Conservation (phyloP, 2,888 invertebrate species). For the Operophtera brumata region DNA sequence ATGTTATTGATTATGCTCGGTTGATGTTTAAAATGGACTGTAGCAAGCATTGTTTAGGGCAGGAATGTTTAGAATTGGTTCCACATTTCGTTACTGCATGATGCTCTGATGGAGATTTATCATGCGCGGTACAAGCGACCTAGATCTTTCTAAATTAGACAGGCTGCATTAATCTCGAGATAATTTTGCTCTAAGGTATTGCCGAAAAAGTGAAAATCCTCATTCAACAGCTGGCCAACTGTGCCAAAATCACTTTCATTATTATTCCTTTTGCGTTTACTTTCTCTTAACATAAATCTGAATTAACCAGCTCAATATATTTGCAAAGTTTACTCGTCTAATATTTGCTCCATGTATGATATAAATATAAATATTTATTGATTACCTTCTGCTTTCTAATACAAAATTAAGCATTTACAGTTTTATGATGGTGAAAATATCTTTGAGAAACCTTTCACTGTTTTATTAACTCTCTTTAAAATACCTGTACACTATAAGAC, state of each 20-base stretch:
- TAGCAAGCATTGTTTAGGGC: constrained; percentile 1
- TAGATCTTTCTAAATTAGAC: constrained; percentile 46
- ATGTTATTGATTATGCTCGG: constrained; percentile 66
- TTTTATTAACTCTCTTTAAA: no score
- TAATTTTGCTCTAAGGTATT: not conserved
- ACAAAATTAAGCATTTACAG: no score
- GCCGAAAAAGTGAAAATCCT: constrained; percentile 1
- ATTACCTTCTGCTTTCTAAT: no score
- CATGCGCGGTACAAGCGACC: constrained; percentile 37
- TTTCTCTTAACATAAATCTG: constrained; percentile 26
- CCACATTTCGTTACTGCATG: not conserved
- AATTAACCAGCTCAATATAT: constrained; percentile 6
- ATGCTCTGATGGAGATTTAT: not conserved
- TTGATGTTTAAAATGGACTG: constrained; percentile 26
- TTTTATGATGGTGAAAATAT: no score
- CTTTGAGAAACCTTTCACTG: no score
- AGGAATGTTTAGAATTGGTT: not conserved
- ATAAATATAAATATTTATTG: no score
- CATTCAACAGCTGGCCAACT: not conserved
- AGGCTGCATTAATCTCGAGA: constrained; percentile 12
- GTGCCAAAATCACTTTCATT: constrained; percentile 27
- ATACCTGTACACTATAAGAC: no score
- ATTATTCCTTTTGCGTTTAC: constrained; percentile 18
- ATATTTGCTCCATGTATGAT: not conserved
- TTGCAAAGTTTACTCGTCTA: not conserved